These are phyloP conservation scores for Aldabrachelys gigantea DNA, from an alignment of 2,113 vertebrate genomes.

Conservation along the genomic window DNA sequence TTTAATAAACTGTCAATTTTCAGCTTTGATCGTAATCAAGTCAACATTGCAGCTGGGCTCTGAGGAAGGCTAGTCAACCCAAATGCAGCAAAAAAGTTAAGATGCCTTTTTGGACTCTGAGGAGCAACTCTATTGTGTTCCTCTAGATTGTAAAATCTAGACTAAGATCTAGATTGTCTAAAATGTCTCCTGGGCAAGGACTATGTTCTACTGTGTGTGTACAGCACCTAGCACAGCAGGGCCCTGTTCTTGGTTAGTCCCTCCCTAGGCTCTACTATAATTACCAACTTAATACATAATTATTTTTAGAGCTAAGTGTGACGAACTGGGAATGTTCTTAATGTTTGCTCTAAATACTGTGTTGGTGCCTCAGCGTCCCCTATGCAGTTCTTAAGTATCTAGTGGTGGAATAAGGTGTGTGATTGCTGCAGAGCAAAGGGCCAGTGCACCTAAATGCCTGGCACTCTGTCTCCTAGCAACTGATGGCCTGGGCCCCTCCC, in stretches of 20 bases:
- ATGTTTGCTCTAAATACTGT: no score
- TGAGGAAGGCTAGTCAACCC: background rate
- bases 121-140: background rate
- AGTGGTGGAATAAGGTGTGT: no score
- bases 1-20: no score
- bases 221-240: background rate
- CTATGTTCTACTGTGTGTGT: background rate
- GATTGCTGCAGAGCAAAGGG: no score
- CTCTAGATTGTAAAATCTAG: background rate
- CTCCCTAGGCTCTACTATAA: background rate
- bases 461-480: no score
- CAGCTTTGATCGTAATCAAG: background rate
- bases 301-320: background rate
- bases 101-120: background rate
- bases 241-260: background rate
- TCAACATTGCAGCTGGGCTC: background rate
- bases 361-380: no score
- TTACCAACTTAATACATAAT: background rate
- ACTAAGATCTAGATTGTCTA: background rate
- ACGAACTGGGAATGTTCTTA: no score
- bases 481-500: no score
- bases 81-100: background rate
- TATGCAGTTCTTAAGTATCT: no score
- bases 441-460: no score
- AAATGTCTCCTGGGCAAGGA: background rate